Base-by-base conservation (phyloP, 2,113 vertebrate genomes). In the Romanogobio albipinnatus region DNA sequence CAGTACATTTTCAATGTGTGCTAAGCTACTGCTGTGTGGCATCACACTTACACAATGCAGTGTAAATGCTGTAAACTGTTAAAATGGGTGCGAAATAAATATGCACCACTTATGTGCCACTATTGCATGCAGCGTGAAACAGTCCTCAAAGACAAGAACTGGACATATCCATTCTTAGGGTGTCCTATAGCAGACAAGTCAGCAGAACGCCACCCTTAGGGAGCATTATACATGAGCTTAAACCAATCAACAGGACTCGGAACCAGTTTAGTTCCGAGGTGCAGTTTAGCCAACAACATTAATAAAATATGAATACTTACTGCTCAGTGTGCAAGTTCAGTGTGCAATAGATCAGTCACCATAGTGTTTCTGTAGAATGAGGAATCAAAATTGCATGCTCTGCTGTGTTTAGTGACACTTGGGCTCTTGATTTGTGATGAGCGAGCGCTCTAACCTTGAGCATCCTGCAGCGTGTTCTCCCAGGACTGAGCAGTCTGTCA, bases 401-500 rank as follows among this genome's bases (percentile, higher is more conserved):
- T 82, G 13, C 51, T 43, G 59, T 71, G 59, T 83, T 58, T 61
- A 59, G 45, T 58, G 9, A 22, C 33, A 47, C 49, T 24, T 49
- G 49, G 62, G 24, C 56, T 39, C 43, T 53, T 76, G 80, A 82
- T 83, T 86, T 81, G 49, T 78, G 58, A 84, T 74, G 45, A 74
- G 76, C 19, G 56, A 80, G 56, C 4, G 11, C 62, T 87, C 59
- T 83, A 79, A 73, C 77, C 36, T 64, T 80, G 76, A 87, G 58
- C 76, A 76, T 79, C n/a, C 61, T 68, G 36, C 82, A 59, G 73
- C 73, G n/a, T 73, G 78, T 66, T 82, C 53, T 88, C 86, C 87
- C 86, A 89, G 82, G 85, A 90, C 81, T 84, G 85, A 75, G 87
- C 86, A 83, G 88, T 88, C 90, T 91, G 91, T 92, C 92, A 90